phyloP scores from a whole-genome alignment of 1,140 invertebrate species.

The Paralvinella palmiformis region DNA sequence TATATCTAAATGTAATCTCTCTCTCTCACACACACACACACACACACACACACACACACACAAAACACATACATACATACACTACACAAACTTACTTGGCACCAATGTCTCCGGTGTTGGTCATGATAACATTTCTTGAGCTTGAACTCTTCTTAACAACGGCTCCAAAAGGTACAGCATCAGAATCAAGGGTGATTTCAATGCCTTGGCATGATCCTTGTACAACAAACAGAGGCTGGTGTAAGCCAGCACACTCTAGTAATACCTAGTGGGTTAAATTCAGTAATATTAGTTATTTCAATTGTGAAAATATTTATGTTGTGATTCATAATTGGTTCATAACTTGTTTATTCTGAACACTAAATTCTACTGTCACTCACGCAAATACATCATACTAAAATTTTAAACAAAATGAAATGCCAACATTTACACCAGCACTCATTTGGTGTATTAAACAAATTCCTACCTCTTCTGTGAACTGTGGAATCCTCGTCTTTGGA shows the following conservation, averaged over 20 bases:
- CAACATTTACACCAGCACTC: neutral
- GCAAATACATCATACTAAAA: neutral
- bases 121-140: constrained; percentile 44
- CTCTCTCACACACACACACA: too few species aligned
- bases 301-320: neutral
- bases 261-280: constrained; percentile 27
- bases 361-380: neutral
- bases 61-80: too few species aligned
- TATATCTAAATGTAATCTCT: too few species aligned
- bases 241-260: constrained; percentile 43
- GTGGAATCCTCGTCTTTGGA: constrained; percentile 35
- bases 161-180: constrained; percentile 44
- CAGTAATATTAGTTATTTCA: neutral
- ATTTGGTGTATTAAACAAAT: neutral
- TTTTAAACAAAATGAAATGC: neutral
- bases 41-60: too few species aligned
- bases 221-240: constrained; percentile 45
- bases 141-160: constrained; percentile 44
- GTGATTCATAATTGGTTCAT: neutral
- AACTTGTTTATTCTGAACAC: neutral
- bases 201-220: constrained; percentile 46
- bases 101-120: constrained; percentile 49
- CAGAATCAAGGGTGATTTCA: constrained; percentile 45
- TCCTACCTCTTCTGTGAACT: constrained; percentile 29
- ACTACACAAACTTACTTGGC: constrained; percentile 32